Evolutionary conservation across 1,140 invertebrate genomes (phyloP).

Genomic region (Dinoponera quadriceps): DNA sequence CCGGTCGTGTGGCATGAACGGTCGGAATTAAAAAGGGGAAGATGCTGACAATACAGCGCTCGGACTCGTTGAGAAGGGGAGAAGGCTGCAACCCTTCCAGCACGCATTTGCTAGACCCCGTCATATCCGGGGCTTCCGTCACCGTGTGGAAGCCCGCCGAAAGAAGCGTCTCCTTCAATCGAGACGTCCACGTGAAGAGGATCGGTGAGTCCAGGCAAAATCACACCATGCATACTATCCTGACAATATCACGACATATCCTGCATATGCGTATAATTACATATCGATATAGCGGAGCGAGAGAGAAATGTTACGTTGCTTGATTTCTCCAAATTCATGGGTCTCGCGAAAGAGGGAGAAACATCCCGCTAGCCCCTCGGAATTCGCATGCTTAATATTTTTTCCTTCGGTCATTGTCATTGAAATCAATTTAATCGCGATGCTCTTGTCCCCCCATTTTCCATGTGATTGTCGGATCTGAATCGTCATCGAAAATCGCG

Average conservation of each 20-base stretch:
- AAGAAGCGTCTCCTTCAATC: conserved; percentile 93
- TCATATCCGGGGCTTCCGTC: conserved; percentile 67
- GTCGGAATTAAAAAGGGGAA: conserved; percentile 77
- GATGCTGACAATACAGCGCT: conserved; percentile 87
- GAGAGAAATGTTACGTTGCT: conserved; percentile 47
- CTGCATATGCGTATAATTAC: conserved; percentile 20
- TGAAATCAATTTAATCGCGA: no score
- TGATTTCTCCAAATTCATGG: conserved; percentile 54
- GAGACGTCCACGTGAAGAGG: conserved; percentile 94
- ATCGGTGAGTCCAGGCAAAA: conserved; percentile 89
- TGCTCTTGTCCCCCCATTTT: no score
- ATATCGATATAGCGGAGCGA: conserved; percentile 13
- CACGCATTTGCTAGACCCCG: conserved; percentile 68
- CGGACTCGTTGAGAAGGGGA: conserved; percentile 86
- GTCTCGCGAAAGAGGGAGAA: no score
- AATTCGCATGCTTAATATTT: no score
- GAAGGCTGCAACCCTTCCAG: conserved; percentile 74
- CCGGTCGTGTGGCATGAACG: conserved; percentile 76
- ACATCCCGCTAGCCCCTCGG: no score
- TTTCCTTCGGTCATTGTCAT: neutral
- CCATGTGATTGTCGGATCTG: no score
- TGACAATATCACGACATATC: no score
- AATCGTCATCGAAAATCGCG: neutral
- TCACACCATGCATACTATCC: conserved; percentile 77
- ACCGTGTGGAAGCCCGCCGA: conserved; percentile 83